A percentile compares a stretch with the other conserved stretches of the same genome.
These are phyloP conservation scores for Gonioctena quinquepunctata DNA, from an alignment of 1,140 invertebrate species.

Conservation along the genomic window DNA sequence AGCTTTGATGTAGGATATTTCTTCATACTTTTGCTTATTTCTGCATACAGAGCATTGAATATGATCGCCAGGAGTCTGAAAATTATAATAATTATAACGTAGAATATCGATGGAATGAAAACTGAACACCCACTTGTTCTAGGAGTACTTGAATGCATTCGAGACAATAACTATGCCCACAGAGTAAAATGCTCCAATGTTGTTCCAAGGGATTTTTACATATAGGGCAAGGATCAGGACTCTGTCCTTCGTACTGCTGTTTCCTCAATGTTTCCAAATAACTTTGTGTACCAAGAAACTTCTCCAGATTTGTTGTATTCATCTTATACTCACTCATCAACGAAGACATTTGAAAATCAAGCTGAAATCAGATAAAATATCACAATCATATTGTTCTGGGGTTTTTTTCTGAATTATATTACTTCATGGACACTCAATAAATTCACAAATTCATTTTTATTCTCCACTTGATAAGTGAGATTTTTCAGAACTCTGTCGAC, in stretches of 20 bases:
- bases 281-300: slow-evolving; percentile 52
- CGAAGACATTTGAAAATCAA: slow-evolving; percentile 40
- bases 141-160: slow-evolving; percentile 61
- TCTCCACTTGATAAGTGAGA: slow-evolving; percentile 41
- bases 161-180: slow-evolving; percentile 72
- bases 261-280: slow-evolving; percentile 57
- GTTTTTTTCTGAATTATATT: no score
- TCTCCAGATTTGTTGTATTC: slow-evolving; percentile 52
- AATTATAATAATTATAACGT: no score
- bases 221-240: slow-evolving; percentile 71
- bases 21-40: slow-evolving; percentile 57
- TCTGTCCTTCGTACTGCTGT: slow-evolving; percentile 48
- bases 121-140: slow-evolving; percentile 32
- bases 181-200: slow-evolving; percentile 70
- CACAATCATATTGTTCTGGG: no score
- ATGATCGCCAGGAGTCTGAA: slow-evolving; percentile 20
- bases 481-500: slow-evolving; percentile 42
- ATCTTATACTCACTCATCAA: slow-evolving; percentile 45
- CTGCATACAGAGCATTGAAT: slow-evolving; percentile 71
- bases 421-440: slow-evolving; percentile 60
- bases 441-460: slow-evolving; percentile 55
- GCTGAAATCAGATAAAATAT: slow-evolving; percentile 38
- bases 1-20: slow-evolving; percentile 67
- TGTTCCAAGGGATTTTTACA: slow-evolving; percentile 64
- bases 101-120: no score